Conservation (phyloP, 2,888 invertebrate species). For the Rhabditoides inermis region DNA sequence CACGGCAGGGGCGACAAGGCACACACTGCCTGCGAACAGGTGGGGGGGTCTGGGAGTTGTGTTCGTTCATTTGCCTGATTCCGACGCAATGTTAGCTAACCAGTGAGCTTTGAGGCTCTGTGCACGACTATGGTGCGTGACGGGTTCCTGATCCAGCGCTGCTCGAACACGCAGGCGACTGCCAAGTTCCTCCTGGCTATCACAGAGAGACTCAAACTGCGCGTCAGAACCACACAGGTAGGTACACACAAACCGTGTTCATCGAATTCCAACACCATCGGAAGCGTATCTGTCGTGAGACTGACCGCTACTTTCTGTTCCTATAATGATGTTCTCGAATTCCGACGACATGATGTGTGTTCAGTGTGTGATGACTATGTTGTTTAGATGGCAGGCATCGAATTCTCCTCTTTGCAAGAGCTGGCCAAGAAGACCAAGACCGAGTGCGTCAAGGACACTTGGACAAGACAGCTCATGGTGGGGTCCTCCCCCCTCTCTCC, state of each 20-base stretch:
- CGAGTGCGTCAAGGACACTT: conserved; percentile 40
- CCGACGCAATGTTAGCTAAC: neutral
- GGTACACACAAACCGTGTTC: no score
- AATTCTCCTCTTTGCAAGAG: conserved; percentile 37
- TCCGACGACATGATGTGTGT: no score
- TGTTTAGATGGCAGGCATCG: conserved; percentile 36
- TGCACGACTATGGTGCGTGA: conserved; percentile 37
- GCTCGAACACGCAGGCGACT: conserved; percentile 33
- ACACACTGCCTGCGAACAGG: conserved; percentile 19
- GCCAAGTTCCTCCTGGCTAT: conserved; percentile 39
- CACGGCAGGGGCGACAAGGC: conserved; percentile 13
- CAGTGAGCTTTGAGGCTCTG: conserved; percentile 28
- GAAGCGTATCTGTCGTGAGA: no score
- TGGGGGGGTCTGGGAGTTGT: neutral
- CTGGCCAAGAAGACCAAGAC: conserved; percentile 35
- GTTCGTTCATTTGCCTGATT: neutral
- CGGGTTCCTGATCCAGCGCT: conserved; percentile 41
- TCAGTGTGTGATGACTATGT: no score
- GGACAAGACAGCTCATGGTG: conserved; percentile 47
- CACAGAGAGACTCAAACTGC: conserved; percentile 20
- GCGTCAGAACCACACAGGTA: conserved; percentile 9
- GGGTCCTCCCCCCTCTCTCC: no score
- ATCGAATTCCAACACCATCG: no score
- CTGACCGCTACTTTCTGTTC: no score
- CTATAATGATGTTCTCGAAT: no score